phyloP scores from a whole-genome alignment of 2,113 vertebrate species.

The Parotia lawesii region DNA sequence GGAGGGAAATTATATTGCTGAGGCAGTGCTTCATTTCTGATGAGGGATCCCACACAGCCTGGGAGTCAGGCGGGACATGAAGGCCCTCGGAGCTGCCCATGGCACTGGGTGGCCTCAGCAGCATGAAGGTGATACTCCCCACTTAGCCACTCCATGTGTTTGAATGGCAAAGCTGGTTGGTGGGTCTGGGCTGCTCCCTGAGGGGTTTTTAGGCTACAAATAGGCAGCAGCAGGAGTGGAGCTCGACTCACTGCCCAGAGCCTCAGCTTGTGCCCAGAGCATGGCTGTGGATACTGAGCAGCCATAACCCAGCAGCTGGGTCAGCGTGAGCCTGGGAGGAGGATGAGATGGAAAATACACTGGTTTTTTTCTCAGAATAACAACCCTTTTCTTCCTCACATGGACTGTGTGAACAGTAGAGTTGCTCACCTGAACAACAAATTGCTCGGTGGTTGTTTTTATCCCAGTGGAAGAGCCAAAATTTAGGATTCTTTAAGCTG shows the following conservation, averaged over 20 bases:
- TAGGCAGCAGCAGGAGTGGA: background rate
- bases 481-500: background rate
- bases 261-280: rapidly evolving
- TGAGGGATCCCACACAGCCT: background rate
- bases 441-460: background rate
- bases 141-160: background rate
- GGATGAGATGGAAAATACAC: rapidly evolving
- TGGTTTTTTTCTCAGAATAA: background rate
- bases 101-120: background rate
- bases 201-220: background rate
- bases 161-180: background rate
- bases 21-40: background rate
- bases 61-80: background rate
- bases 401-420: background rate
- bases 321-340: background rate
- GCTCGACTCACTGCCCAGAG: rapidly evolving
- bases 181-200: background rate
- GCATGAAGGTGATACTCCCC: background rate
- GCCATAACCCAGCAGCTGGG: rapidly evolving
- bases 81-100: background rate
- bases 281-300: background rate
- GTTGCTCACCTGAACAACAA: background rate
- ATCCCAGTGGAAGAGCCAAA: background rate
- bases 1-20: background rate
- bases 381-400: background rate